Evolutionary conservation across 2,113 vertebrate genomes (phyloP).

Genomic region (Microcebus jonahi): DNA sequence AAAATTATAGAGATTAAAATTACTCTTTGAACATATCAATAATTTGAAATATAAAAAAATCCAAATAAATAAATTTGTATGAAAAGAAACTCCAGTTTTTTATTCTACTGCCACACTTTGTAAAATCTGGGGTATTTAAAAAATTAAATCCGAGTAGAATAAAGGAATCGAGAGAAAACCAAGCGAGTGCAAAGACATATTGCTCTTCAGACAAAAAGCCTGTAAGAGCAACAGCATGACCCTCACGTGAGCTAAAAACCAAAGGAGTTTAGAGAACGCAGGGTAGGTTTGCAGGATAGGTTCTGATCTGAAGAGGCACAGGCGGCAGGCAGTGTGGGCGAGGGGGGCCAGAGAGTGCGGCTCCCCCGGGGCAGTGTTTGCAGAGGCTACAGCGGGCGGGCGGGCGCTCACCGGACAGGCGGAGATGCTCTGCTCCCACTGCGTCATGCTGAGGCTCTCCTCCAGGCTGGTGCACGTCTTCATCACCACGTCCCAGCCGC

Average conservation of each 20-base stretch:
- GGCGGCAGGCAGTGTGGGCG: not conserved
- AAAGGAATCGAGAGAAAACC: too few relatives aligned
- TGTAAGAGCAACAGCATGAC: not conserved
- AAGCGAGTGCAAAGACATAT: too few relatives aligned
- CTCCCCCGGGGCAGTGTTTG: rapidly evolving
- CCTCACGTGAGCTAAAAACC: not conserved
- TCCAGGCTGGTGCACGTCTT: constrained; percentile 97
- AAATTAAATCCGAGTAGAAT: too few relatives aligned
- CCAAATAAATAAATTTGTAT: too few relatives aligned
- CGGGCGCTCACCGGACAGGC: constrained; percentile 92
- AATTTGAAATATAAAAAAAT: too few relatives aligned
- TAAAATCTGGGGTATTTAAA: too few relatives aligned
- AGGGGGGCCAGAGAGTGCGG: not conserved
- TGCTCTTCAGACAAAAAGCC: not conserved
- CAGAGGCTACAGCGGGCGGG: rapidly evolving
- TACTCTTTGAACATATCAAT: too few relatives aligned
- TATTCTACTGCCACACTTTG: too few relatives aligned
- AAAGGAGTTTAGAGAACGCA: not conserved
- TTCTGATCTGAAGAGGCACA: not conserved
- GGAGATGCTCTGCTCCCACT: constrained; percentile 96
- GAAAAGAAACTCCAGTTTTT: too few relatives aligned
- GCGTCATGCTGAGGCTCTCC: constrained; percentile 95
- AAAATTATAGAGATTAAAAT: too few relatives aligned
- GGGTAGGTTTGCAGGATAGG: not conserved
- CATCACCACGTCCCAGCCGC: constrained; percentile 95